Conservation (phyloP, 2,113 vertebrate species). For the Martes martes region DNA sequence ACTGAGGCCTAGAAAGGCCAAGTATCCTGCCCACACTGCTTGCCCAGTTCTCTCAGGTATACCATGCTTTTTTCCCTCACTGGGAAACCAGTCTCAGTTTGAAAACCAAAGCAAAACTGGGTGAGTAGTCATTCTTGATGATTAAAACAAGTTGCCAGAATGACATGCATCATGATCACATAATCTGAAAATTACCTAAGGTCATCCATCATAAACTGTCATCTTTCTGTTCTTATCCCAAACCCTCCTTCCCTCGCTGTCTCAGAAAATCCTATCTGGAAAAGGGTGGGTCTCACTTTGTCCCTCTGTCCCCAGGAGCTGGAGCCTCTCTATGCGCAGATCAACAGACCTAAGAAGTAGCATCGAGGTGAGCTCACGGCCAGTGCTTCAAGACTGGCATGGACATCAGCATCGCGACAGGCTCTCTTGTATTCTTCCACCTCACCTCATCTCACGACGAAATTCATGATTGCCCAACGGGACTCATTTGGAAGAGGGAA, state of each 20-base stretch:
- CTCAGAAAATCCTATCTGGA: neutral
- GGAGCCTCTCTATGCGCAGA: slow-evolving; percentile 96
- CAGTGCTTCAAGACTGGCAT: slow-evolving; percentile 81
- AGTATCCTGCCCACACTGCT: neutral
- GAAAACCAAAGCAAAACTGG: neutral
- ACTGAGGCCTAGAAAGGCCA: neutral
- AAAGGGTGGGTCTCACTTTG: slow-evolving; percentile 66
- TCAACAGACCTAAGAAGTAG: slow-evolving; percentile 98
- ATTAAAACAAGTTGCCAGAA: slow-evolving; percentile 14
- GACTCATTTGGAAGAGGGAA: slow-evolving; percentile 78
- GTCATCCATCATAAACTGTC: slow-evolving; percentile 59
- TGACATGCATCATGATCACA: neutral
- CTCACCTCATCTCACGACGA: slow-evolving; percentile 78
- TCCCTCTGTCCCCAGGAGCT: slow-evolving; percentile 86
- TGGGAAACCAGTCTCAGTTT: neutral
- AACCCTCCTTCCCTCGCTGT: neutral
- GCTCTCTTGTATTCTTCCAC: slow-evolving; percentile 77
- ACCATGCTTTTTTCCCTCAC: neutral
- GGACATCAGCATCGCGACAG: slow-evolving; percentile 76
- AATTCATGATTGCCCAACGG: slow-evolving; percentile 74
- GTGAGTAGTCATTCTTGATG: neutral
- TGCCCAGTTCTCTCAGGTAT: neutral
- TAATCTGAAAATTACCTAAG: neutral
- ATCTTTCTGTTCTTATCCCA: slow-evolving; percentile 37
- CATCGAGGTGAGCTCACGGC: slow-evolving; percentile 76